phyloP scores from a whole-genome alignment of 2,888 invertebrate species.

The Tricholauxania praeusta region DNA sequence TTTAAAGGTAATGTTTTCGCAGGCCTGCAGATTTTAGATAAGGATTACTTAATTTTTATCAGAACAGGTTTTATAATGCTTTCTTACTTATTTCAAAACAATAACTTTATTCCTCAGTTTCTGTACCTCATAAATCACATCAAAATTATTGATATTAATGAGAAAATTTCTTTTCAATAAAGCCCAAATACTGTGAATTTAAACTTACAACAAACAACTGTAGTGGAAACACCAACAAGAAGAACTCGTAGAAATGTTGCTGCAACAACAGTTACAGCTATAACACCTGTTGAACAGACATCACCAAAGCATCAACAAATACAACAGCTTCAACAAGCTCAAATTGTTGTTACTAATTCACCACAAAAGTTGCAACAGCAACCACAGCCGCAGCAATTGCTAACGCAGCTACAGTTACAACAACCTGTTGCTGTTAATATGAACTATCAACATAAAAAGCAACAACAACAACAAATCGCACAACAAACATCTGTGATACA shows the following conservation, averaged over 20 bases:
- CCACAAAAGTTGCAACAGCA: slow-evolving; percentile 3
- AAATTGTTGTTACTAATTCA: neutral
- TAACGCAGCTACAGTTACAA: slow-evolving; percentile 21
- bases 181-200: slow-evolving; percentile 2
- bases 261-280: slow-evolving; percentile 22
- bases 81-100: neutral
- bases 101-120: no score
- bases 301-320: slow-evolving; percentile 7
- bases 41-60: no score
- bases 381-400: slow-evolving; percentile 5
- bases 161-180: neutral
- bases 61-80: no score
- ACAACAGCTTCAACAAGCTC: slow-evolving; percentile 36
- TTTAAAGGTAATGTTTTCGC: no score
- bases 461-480: slow-evolving; percentile 44
- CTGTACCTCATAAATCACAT: neutral
- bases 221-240: slow-evolving; percentile 28
- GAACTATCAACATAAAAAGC: slow-evolving; percentile 27
- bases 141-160: neutral
- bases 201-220: neutral
- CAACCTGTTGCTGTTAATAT: slow-evolving; percentile 19
- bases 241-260: slow-evolving; percentile 15
- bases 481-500: slow-evolving; percentile 50
- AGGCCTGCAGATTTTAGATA: no score
- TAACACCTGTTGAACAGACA: slow-evolving; percentile 5